Percentiles rank a stretch among this genome's conserved stretches.
Conservation (phyloP, 2,797 vertebrate genomes). For the Micrastur ruficollis region DNA sequence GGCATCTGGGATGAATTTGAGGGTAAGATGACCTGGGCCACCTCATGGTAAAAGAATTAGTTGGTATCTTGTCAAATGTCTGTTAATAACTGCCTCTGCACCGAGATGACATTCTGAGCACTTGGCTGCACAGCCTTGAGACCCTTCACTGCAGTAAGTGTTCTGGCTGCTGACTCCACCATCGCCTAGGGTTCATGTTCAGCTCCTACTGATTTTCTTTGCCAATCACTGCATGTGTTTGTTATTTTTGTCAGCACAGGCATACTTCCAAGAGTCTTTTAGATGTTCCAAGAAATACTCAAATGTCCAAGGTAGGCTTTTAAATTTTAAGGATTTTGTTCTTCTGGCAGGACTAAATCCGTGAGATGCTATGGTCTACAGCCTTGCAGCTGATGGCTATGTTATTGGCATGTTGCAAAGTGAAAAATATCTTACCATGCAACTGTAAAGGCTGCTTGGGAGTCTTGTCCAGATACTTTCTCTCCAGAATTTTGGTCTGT, state of each 20-base stretch:
- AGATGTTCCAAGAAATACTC: slow-evolving; percentile 3
- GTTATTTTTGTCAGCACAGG: slow-evolving; percentile 24
- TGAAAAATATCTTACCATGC: background rate
- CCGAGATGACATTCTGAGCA: background rate
- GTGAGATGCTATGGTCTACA: background rate
- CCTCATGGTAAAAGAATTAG: background rate
- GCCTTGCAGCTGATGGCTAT: background rate
- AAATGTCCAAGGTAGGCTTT: background rate
- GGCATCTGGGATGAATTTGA: background rate
- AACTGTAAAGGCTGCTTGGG: background rate
- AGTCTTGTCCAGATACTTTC: background rate
- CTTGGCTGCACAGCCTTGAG: background rate
- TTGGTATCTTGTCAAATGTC: background rate
- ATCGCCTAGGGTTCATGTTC: background rate
- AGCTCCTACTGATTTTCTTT: slow-evolving; percentile 20
- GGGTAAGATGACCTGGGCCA: background rate
- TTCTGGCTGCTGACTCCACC: background rate
- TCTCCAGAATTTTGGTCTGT: background rate
- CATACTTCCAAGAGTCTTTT: background rate
- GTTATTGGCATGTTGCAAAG: background rate
- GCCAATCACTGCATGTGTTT: background rate
- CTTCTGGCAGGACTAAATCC: background rate
- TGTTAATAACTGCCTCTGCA: background rate
- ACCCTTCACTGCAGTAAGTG: background rate
- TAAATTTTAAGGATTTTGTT: background rate